phyloP scores from a whole-genome alignment of 2,888 invertebrate species.

The Hoplodrina blanda region DNA sequence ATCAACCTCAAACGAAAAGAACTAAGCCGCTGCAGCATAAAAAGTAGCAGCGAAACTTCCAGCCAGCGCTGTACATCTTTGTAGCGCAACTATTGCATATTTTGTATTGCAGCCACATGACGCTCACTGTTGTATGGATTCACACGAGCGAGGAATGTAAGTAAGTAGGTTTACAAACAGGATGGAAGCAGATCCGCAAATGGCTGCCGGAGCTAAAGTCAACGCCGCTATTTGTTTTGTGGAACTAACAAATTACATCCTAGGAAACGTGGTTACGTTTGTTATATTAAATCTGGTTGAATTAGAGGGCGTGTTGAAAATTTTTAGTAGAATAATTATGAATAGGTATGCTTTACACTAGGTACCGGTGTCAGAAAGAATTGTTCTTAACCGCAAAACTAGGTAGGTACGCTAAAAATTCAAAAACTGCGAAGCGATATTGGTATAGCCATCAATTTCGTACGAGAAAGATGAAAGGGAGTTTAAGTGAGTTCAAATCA shows the following conservation, averaged over 20 bases:
- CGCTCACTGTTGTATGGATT: constrained; percentile 65
- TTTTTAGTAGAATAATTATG: constrained; percentile 4
- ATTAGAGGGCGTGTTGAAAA: constrained; percentile 32
- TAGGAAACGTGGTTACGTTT: constrained; percentile 64
- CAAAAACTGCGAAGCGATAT: no score
- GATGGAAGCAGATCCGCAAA: constrained; percentile 70
- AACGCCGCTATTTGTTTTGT: constrained; percentile 69
- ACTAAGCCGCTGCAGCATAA: constrained; percentile 21
- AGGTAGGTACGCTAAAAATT: not conserved
- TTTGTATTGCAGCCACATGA: constrained; percentile 60
- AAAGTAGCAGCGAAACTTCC: constrained; percentile 10
- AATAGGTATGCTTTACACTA: not conserved
- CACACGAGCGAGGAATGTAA: constrained; percentile 71
- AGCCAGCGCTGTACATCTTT: constrained; percentile 45
- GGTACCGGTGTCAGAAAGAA: not conserved
- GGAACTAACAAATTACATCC: constrained; percentile 71
- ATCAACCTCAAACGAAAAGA: not conserved
- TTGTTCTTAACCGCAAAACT: no score
- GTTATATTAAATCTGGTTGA: constrained; percentile 65
- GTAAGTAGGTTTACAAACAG: constrained; percentile 72
- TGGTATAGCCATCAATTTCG: not conserved
- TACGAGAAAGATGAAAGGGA: not conserved
- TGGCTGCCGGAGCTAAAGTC: constrained; percentile 71
- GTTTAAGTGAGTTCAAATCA: not conserved
- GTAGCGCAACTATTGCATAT: constrained; percentile 55